Evolutionary conservation across 2,888 invertebrate species (phyloP), one percentile per base, ranked within the genome.

Genomic region (Chrysina gloriosa): DNA sequence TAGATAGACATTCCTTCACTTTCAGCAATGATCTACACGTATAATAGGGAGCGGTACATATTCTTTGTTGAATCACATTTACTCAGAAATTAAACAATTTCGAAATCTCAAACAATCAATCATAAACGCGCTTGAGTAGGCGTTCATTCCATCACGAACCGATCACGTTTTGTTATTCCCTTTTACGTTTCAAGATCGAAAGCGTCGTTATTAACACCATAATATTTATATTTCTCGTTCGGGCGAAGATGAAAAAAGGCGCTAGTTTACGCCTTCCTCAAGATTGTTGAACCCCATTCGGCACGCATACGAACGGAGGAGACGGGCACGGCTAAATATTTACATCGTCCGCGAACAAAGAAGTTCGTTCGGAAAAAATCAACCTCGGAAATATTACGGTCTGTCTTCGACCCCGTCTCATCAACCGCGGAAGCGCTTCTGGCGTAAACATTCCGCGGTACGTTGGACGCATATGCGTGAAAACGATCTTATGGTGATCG

Each of bases 301-400:
- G 7, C 14, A 31, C 16, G 21, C 16, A 19, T 52, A 1, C 3
- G n/a, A 9, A 21, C 3, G 45, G 19, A 14, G 6, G n/a, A 19
- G 27, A 45, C 58, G 29, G 27, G 11, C 16, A 11, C 27, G 27
- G 16, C 14, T 45, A 61, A 61, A 61, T 29, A 61, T 61, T 61
- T 61, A 61, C 39, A 61, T 42, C 25, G 14, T 2, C 36, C 11
- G 9, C n/a, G 27, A 39, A 61, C 58, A 61, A 61, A 61, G 42
- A 61, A 52, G 16, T 4, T 19, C 6, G 14, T 14, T 39, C 14
- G 42, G 25, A 61, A 61, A n/a, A 50, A 42, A 31, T 52, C 42
- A 61, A 42, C 42, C 42, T 42, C 16, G 42, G 27, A 61, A 42
- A 61, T 42, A 58, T 27, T 27, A 42, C 16, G 45, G n/a, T 25